Conservation (phyloP, 2,797 vertebrate genomes). For the Crenichthys baileyi region DNA sequence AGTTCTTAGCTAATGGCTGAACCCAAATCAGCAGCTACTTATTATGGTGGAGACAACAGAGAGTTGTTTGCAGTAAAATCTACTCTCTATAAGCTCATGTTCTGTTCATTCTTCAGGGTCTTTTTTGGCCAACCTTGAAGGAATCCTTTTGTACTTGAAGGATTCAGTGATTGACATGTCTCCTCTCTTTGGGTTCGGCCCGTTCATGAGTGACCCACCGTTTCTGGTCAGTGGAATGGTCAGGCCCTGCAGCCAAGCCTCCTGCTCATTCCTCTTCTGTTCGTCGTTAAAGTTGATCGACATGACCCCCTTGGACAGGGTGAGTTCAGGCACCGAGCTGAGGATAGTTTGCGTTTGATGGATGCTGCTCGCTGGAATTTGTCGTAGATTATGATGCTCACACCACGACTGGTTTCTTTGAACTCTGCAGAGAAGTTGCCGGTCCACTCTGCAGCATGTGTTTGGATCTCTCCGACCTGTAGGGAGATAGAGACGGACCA, state of each 20-base stretch:
- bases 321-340: conserved; percentile 88
- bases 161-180: conserved; percentile 89
- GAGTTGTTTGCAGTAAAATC: not conserved
- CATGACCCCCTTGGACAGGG: conserved; percentile 85
- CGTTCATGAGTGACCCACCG: conserved; percentile 87
- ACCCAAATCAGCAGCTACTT: not conserved
- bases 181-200: conserved; percentile 83
- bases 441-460: conserved; percentile 97
- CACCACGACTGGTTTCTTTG: conserved; percentile 92
- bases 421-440: conserved; percentile 96
- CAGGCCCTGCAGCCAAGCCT: conserved; percentile 61
- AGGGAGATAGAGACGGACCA: not conserved
- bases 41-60: not conserved
- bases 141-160: conserved; percentile 79
- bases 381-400: conserved; percentile 95
- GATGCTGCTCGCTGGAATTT: conserved; percentile 96
- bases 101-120: conserved; percentile 16
- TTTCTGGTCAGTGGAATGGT: conserved; percentile 83
- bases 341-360: conserved; percentile 94
- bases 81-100: not conserved
- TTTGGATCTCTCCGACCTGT: conserved; percentile 94
- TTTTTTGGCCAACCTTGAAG: conserved; percentile 6
- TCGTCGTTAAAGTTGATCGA: conserved; percentile 88
- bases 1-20: no score
- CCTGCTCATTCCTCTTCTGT: conserved; percentile 74